Base-by-base conservation (phyloP, 2,888 invertebrate genomes). In the Drosophila ezoana region DNA sequence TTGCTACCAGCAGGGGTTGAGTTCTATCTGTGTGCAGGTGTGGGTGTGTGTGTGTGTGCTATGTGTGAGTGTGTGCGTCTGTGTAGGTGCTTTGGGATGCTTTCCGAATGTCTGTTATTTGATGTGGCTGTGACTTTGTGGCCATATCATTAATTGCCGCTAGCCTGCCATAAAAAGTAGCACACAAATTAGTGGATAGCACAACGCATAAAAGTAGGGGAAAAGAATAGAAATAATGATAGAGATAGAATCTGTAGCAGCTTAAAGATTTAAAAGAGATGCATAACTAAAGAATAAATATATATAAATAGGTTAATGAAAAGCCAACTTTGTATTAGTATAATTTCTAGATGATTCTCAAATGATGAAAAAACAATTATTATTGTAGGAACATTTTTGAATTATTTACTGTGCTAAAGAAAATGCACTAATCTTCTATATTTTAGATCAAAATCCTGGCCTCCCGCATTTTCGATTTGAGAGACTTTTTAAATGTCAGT, bases 111-210 rank as follows among this genome's bases (percentile, higher is more conserved):
- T 49, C 69, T 81, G 80, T 82, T 82, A 89, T 84, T 88, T 89
- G 79, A 88, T 89, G 83, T 79, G 83, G 89, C 86, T 89, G 76
- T 75, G 89, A 87, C 82, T 82, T 87, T 83, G 89, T 82, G 83
- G 83, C 86, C 86, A 84, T 88, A 84, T 84, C 88, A 84, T 84
- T 84, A 84, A 84, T 84, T 84, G 83, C 86, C 88, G 86, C 88
- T 63, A 67, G 88, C 69, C 45, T 68, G 52, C 38, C 54, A 69
- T 51, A 81, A 87, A 87, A 77, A 60, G 57, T 62, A 48, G 41
- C 67, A 68, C 82, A 69, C 82, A 76, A 89, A 81, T 87, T 78
- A 85, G 71, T 75, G 86, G 51, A 68, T 49, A 78, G 66, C 63
- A 64, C 68, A 47, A 41, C 67, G 57, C 60, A 62, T 35, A 43